Evolutionary conservation across 2,797 vertebrate genomes (phyloP).

Genomic region (Etheostoma nigrum): DNA sequence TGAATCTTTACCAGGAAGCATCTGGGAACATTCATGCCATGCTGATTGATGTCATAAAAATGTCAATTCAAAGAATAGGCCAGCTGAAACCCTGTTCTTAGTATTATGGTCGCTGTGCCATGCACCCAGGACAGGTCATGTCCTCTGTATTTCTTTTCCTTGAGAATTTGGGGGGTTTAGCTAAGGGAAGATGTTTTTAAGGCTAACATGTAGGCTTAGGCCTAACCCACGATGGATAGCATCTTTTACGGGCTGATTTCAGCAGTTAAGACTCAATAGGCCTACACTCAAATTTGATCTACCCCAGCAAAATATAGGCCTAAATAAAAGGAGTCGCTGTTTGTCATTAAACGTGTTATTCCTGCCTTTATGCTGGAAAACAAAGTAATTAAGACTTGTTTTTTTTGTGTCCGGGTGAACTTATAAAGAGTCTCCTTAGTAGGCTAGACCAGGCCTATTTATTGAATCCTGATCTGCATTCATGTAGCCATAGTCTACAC

Average conservation of each 20-base stretch:
- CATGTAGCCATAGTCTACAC: too few species aligned
- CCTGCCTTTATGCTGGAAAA: not conserved
- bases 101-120: not conserved
- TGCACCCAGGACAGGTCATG: not conserved
- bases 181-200: too few species aligned
- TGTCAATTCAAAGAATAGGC: not conserved
- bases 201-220: too few species aligned
- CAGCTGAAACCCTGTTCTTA: not conserved
- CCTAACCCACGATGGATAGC: not conserved
- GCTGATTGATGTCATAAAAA: conserved; percentile 3
- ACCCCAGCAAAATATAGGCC: not conserved
- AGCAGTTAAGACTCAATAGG: not conserved
- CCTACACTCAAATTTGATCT: too few species aligned
- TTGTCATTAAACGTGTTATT: not conserved
- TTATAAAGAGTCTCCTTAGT: not conserved
- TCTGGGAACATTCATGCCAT: not conserved
- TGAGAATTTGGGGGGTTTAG: not conserved
- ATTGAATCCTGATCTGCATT: too few species aligned
- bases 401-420: not conserved
- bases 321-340: not conserved
- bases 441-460: too few species aligned
- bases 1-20: conserved; percentile 10
- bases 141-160: too few species aligned
- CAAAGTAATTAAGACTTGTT: not conserved
- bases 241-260: too few species aligned